These are phyloP conservation scores for Kuschelorhynchus macadamiae DNA, from an alignment of 2,888 invertebrate genomes.

Conservation along the genomic window DNA sequence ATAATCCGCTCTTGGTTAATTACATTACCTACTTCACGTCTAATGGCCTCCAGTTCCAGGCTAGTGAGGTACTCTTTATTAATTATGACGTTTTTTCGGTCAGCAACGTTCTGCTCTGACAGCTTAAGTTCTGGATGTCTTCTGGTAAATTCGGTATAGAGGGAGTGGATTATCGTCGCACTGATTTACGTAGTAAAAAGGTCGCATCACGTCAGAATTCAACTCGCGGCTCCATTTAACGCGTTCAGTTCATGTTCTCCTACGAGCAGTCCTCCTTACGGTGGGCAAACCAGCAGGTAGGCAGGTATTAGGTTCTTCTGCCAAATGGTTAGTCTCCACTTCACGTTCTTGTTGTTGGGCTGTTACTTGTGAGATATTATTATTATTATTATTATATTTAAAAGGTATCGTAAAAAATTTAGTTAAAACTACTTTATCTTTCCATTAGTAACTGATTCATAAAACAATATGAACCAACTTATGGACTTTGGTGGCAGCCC, in stretches of 20 bases:
- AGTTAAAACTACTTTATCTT: too few species aligned
- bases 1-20: neutral
- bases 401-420: too few species aligned
- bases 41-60: neutral
- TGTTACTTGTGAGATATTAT: too few species aligned
- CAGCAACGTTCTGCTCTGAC: neutral
- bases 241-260: neutral
- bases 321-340: too few species aligned
- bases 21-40: neutral
- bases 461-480: too few species aligned
- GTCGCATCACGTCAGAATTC: neutral
- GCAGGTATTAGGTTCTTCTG: too few species aligned
- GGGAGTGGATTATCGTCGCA: neutral
- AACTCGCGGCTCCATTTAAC: conserved; percentile 1
- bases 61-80: neutral
- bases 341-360: too few species aligned
- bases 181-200: too few species aligned
- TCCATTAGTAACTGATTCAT: too few species aligned
- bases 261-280: neutral
- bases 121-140: neutral
- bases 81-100: neutral
- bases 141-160: neutral
- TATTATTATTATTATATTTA: too few species aligned
- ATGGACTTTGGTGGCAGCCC: too few species aligned
- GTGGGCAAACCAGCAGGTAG: neutral